phyloP scores from a whole-genome alignment of 2,797 vertebrate species.

The Chelidonichthys spinosus region DNA sequence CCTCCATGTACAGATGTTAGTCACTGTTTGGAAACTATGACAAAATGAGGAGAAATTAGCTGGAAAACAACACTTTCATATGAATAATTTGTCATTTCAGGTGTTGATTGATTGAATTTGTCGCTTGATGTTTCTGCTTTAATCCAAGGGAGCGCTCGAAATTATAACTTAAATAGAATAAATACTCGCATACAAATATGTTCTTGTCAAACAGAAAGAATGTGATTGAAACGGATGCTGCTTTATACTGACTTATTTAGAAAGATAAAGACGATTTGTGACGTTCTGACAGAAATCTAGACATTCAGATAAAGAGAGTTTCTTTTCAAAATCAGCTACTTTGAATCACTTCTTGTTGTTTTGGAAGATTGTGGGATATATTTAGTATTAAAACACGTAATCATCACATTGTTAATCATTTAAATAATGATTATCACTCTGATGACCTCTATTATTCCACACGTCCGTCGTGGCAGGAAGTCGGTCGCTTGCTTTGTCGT shows the following conservation, averaged over 20 bases:
- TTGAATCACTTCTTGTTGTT: not conserved
- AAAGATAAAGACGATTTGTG: conserved; percentile 26
- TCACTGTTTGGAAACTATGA: not conserved
- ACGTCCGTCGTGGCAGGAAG: not conserved
- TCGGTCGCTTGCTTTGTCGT: not conserved
- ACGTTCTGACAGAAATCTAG: conserved; percentile 22
- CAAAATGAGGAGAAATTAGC: conserved; percentile 15
- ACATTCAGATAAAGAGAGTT: conserved; percentile 22
- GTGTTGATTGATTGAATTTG: conserved; percentile 8
- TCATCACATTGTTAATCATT: not conserved
- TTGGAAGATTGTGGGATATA: not conserved
- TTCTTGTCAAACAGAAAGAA: not conserved
- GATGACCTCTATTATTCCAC: not conserved
- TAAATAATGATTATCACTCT: not conserved
- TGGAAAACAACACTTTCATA: conserved; percentile 9
- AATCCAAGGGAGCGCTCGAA: conserved; percentile 7
- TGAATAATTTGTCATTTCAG: conserved; percentile 23
- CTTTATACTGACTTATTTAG: conserved; percentile 38
- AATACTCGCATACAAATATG: conserved; percentile 12
- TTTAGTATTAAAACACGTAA: not conserved
- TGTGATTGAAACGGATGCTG: not conserved
- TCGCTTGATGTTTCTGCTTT: not conserved
- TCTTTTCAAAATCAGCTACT: conserved; percentile 15
- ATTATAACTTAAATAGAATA: not conserved
- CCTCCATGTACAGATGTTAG: not conserved